A percentile compares a stretch with the other conserved stretches of the same genome.
Evolutionary conservation across 2,797 vertebrate species (phyloP).

Genomic region (Lates japonicus): DNA sequence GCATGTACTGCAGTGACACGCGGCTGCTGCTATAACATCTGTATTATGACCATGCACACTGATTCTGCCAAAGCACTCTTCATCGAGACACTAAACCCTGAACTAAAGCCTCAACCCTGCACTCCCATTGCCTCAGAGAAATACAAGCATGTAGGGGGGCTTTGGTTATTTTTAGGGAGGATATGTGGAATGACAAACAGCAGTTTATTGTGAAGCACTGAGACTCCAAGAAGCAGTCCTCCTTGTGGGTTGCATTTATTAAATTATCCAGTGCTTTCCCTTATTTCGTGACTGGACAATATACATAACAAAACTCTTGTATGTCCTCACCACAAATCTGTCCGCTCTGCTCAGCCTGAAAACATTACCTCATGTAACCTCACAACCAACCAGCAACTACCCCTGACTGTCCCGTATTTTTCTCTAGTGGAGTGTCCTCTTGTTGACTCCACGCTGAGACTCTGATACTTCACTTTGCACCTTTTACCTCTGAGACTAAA

Average conservation of each 20-base stretch:
- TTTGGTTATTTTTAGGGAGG: conserved; percentile 30
- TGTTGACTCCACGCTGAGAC: conserved; percentile 44
- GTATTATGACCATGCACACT: conserved; percentile 29
- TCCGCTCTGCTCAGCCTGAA: neutral
- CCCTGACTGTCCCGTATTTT: conserved; percentile 8
- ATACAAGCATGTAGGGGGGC: conserved; percentile 10
- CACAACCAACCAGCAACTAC: neutral
- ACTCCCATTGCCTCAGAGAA: conserved; percentile 13
- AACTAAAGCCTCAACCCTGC: conserved; percentile 26
- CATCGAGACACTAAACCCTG: conserved; percentile 34
- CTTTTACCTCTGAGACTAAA: conserved; percentile 72
- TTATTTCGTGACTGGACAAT: neutral
- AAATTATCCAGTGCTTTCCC: conserved; percentile 10
- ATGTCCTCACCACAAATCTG: neutral
- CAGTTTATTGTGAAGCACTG: conserved; percentile 20
- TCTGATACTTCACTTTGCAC: conserved; percentile 72
- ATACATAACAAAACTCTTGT: neutral
- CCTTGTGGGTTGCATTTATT: conserved; percentile 1
- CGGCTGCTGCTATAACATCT: conserved; percentile 22
- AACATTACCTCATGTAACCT: conserved; percentile 11
- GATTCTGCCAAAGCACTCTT: conserved; percentile 45
- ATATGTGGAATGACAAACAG: conserved; percentile 33
- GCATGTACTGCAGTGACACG: neutral
- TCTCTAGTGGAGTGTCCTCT: conserved; percentile 4
- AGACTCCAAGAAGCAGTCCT: conserved; percentile 7